Conservation (phyloP, 2,113 vertebrate species). For the Lophotis ruficrista region DNA sequence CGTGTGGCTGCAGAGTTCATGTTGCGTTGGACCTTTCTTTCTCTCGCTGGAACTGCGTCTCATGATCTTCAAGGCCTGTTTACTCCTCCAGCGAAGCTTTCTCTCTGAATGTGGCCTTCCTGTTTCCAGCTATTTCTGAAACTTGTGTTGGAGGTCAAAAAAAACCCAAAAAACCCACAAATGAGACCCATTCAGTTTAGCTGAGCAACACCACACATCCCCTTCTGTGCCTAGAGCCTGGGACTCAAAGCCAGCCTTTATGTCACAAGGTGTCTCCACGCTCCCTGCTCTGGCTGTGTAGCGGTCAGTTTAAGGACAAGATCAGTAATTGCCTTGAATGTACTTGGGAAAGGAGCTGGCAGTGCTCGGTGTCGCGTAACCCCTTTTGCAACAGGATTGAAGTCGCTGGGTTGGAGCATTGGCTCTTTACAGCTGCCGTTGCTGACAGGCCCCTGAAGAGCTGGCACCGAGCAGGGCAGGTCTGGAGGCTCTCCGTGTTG, state of each 20-base stretch:
- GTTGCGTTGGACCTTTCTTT: neutral
- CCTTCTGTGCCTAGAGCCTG: neutral
- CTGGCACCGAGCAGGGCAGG: neutral
- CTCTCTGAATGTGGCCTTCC: neutral
- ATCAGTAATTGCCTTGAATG: neutral
- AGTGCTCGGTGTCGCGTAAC: neutral
- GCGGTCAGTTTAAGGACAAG: neutral
- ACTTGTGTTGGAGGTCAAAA: neutral
- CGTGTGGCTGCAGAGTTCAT: neutral
- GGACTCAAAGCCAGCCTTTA: neutral
- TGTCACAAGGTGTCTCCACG: neutral
- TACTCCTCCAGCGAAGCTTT: neutral
- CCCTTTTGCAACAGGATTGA: neutral
- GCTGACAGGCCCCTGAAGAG: neutral
- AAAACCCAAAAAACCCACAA: neutral
- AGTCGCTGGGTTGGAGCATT: neutral
- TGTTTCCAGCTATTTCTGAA: neutral
- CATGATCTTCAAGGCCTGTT: neutral
- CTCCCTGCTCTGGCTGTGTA: neutral
- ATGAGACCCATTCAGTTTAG: neutral
- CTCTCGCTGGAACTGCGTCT: neutral
- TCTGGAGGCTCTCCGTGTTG: neutral
- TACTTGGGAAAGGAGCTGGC: neutral
- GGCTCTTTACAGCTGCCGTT: neutral
- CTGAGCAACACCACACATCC: neutral